Percentiles rank a stretch among this genome's conserved stretches.
phyloP scores from a whole-genome alignment of 1,140 invertebrate species.

The Colletes latitarsis region DNA sequence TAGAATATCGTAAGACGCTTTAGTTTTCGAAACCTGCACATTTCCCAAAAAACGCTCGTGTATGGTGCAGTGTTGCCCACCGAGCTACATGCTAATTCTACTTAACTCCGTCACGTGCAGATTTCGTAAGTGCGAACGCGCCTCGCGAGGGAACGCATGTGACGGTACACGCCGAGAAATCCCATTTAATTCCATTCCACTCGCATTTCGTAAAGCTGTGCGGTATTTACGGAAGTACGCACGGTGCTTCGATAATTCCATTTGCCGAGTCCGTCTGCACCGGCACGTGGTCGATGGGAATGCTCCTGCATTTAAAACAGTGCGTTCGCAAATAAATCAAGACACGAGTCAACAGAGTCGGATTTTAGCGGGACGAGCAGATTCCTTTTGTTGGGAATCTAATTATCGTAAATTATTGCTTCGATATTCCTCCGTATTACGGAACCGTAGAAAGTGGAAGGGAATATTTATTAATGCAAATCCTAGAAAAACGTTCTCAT shows the following conservation, averaged over 20 bases:
- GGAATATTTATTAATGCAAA: neutral
- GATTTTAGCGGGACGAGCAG: neutral
- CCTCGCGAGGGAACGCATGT: neutral
- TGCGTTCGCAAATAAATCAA: conserved; percentile 44
- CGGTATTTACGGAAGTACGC: conserved; percentile 62
- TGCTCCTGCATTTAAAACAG: conserved; percentile 60
- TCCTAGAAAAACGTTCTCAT: too few species aligned
- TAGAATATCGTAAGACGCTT: too few species aligned
- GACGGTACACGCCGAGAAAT: conserved; percentile 46
- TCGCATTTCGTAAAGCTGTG: conserved; percentile 67
- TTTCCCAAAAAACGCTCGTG: neutral
- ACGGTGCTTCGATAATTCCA: conserved; percentile 56
- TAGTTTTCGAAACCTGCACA: too few species aligned
- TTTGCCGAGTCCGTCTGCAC: conserved; percentile 43
- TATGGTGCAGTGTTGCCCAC: neutral
- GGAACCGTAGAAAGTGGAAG: neutral
- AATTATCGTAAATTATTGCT: neutral
- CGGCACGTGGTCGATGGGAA: conserved; percentile 44
- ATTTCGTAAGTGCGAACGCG: conserved; percentile 33
- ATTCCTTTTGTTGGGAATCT: neutral
- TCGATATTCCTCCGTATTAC: too few species aligned
- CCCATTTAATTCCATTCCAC: conserved; percentile 71
- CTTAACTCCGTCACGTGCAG: conserved; percentile 37
- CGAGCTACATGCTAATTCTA: conserved; percentile 24
- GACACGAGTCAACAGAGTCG: conserved; percentile 45